Evolutionary conservation across 1,140 invertebrate species (phyloP), one percentile per base, ranked within the genome.

Genomic region (Aphaenogaster ashmeadi): DNA sequence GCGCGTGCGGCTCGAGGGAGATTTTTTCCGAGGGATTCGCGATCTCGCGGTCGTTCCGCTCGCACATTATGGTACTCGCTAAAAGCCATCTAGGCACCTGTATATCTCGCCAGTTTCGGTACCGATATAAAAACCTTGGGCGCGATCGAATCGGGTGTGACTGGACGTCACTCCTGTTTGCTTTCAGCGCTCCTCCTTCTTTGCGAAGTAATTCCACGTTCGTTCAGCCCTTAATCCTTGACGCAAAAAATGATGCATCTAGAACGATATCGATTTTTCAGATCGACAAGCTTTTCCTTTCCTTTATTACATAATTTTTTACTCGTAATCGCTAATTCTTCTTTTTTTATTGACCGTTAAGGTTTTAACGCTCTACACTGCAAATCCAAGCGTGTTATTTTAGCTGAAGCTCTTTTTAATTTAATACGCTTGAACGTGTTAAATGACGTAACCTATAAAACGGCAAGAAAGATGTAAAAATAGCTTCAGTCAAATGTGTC

Each of bases 1-100:
- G 69, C 18, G 38, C 41, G 54, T n/a, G n/a, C 21, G n/a, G 15
- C 50, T 60, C 41, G 54, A n/a, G 27, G 8, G 69, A 84, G 41
- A 75, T 60, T 84, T 72, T 60, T 84, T 72, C 27, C 3, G 66
- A 13, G 67, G 33, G n/a, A 75, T 75, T 84, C 69, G 41, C 56
- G 67, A 83, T 83, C 11, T 69, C 13, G 47, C 64, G 21, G 9
- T 41, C 9, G n/a, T 41, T 15, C 21, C 3, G 9, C 7, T 54
- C 21, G 78, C 18, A 36, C 33, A 44, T 60, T 38, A 47, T 6
- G 1, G 15, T 27, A 38, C 7, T 41, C 21, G 38, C 13, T 60
- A 84, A 83, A 74, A 83, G 69, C 41, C 7, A 47, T 38, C 2
- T 4, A 74, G n/a, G 27, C 27, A 56, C 21, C 13, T 38, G 41